Percentiles rank a stretch among this genome's conserved stretches.
phyloP scores from a whole-genome alignment of 2,113 vertebrate species.

The Gavia stellata region DNA sequence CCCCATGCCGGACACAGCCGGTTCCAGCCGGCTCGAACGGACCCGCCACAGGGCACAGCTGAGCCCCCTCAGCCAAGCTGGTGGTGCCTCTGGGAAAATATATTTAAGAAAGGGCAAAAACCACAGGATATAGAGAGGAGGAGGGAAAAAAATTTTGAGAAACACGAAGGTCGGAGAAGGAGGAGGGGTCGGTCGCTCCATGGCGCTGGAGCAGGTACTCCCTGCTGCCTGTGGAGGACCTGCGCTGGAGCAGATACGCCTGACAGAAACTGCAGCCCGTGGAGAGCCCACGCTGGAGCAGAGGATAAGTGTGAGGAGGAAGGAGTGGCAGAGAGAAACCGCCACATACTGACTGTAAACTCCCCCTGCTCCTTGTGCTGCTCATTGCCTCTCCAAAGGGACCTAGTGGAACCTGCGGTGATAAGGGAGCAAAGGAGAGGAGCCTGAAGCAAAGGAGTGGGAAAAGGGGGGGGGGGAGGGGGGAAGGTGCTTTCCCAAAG shows the following conservation, averaged over 20 bases:
- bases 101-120: neutral
- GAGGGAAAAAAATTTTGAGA: neutral
- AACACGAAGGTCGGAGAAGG: neutral
- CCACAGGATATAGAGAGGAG: neutral
- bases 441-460: neutral
- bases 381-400: neutral
- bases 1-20: fast-evolving
- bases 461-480: neutral
- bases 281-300: fast-evolving
- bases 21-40: neutral
- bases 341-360: neutral
- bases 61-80: neutral
- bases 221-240: neutral
- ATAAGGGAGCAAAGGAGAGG: neutral
- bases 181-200: neutral
- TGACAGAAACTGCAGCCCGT: neutral
- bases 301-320: neutral
- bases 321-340: neutral
- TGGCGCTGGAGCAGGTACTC: neutral
- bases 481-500: neutral
- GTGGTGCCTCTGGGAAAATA: neutral
- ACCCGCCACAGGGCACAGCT: neutral
- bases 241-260: neutral
- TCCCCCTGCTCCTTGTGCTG: fast-evolving
- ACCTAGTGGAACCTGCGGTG: fast-evolving